Evolutionary conservation across 2,888 invertebrate species (phyloP), one percentile per base, ranked within the genome.

Genomic region (Drosophila dives): DNA sequence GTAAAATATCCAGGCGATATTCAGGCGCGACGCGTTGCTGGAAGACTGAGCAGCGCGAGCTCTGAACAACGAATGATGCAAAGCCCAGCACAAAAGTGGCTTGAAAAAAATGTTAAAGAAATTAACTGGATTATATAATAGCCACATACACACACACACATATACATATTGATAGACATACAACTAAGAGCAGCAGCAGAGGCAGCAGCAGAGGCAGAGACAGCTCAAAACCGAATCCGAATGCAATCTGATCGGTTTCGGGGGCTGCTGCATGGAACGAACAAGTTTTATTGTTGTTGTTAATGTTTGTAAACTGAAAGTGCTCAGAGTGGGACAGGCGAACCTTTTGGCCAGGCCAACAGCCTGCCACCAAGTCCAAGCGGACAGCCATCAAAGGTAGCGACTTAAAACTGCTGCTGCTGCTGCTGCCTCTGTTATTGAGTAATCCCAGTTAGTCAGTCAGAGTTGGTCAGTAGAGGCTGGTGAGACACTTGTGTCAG

Each of bases 121-220:
- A 87, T 87, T 87, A 87, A 87, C 86, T 87, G 89, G 90, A 87
- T 87, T 87, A 87, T 87, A 87, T 90, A 87, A 87, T 81, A 79
- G 54, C 73, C 75, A 67, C 64, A 68, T 53, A 72, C 40, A 60
- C 32, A 75, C 54, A 69, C 51, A 34, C 4, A 23, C 53, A 53
- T 48, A 64, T 40, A 67, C 73, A 69, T 45, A 45, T 45, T 23
- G 23, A 23, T 45, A 45, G 45, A 45, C 23, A 45, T 23, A 45
- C 45, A 8, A 45, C 45, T 45, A 15, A 45, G 45, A 45, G 45
- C 62, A 38, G 61, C 29, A 53, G 59, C 68, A 48, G 69, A 20
- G 20, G 7, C 61, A 23, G 36, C 29, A 49, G 55, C 68, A 54
- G 66, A 33, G 3, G 7, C 76, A 53, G 72, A 49, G 60, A 58